Conservation (phyloP, 2,113 vertebrate species). For the Mugil cephalus region DNA sequence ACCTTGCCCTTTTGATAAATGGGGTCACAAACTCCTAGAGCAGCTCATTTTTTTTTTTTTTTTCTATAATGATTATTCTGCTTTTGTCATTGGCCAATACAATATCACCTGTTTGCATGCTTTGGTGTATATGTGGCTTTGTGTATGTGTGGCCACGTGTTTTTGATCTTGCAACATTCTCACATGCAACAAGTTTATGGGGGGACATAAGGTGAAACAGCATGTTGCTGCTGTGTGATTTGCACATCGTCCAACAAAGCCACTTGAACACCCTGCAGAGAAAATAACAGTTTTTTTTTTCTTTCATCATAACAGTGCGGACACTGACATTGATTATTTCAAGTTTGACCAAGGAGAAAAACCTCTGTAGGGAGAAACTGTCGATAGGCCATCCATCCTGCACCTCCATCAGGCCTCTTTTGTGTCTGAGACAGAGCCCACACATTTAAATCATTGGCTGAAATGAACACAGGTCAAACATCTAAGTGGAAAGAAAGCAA, state of each 20-base stretch:
- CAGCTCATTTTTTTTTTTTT: neutral
- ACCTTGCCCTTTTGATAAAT: constrained; percentile 9
- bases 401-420: neutral
- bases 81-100: neutral
- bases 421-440: constrained; percentile 18
- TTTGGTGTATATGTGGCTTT: neutral
- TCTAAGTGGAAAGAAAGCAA: constrained; percentile 2
- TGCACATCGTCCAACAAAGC: neutral
- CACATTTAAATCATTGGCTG: constrained; percentile 24
- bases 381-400: neutral
- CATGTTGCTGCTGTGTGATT: neutral
- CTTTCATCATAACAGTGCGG: neutral
- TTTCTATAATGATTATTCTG: no score
- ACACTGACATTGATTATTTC: neutral
- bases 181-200: neutral
- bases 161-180: neutral
- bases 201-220: neutral
- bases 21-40: no score
- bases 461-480: constrained; percentile 7
- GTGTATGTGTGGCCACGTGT: neutral
- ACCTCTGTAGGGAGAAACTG: neutral
- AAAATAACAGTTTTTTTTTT: neutral
- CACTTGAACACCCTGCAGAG: neutral
- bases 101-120: neutral
- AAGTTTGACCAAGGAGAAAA: neutral